Evolutionary conservation across 2,113 vertebrate species (phyloP), one percentile per base, ranked within the genome.

Genomic region (Rhinichthys klamathensis): DNA sequence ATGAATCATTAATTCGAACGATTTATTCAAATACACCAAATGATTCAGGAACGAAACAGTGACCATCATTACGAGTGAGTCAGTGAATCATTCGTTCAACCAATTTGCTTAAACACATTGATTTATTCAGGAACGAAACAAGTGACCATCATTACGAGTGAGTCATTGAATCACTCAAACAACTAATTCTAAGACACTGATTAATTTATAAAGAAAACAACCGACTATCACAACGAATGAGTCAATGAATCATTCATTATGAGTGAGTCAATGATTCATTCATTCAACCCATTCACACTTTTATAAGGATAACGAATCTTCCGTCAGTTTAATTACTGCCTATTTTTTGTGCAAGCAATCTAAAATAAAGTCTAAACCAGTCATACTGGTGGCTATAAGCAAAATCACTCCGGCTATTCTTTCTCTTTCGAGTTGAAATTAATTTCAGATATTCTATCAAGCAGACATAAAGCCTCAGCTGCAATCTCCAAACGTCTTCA

Each of bases 391-490:
- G 38, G 41, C 67, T 18, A 38, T 38, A 56, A 23, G 49, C 35
- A 35, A 15, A 25, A 61, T 27, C 56, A 44, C 2, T 60, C 30
- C 1, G 0, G 11, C 38, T 49, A 30, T 49, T 65, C 35, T 30
- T 30, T 35, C 60, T 80, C 35, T 65, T 58, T n/a, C 3, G n/a
- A 23, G 80, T 9, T 65, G 25, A 67, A 49, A 16, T 35, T 1
- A n/a, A 38, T n/a, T 11, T 58, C 8, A 25, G n/a, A 58, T 58
- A 72, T 25, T 27, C 1, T 1, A 15, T 54, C 30, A 81, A 23
- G 44, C 41, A 46, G 41, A 49, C 61, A 69, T 30, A 32, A 30
- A 81, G 25, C 27, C 65, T 82, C 65, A 72, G 80, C 65, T 82
- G 80, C 80, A 38, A n/a, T 81, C 23, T 80, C 23, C 5, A 30